A percentile compares a stretch with the other conserved stretches of the same genome.
These are phyloP conservation scores for Aphaenogaster ashmeadi DNA, from an alignment of 1,140 invertebrate genomes.

Conservation along the genomic window DNA sequence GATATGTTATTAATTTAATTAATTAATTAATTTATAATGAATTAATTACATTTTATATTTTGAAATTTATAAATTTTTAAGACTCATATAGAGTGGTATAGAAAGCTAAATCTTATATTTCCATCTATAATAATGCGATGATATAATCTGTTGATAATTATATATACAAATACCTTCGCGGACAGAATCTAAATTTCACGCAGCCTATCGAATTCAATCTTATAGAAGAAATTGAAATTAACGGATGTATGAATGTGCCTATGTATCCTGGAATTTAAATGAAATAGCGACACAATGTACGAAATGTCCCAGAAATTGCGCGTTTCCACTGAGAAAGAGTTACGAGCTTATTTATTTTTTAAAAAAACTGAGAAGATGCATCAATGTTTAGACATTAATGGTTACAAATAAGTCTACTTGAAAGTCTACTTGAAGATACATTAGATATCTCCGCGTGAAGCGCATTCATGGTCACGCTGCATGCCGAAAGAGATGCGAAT, in stretches of 20 bases:
- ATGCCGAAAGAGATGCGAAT: constrained; percentile 21
- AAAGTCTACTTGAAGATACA: constrained; percentile 4
- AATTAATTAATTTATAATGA: too few relatives aligned
- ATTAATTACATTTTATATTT: not conserved
- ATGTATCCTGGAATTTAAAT: constrained; percentile 11
- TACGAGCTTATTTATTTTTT: not conserved
- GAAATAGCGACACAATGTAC: not conserved
- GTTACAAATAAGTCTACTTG: constrained; percentile 19
- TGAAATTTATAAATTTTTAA: not conserved
- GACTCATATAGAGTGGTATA: not conserved
- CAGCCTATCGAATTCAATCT: not conserved
- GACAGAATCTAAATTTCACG: not conserved
- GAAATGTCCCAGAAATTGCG: constrained; percentile 8
- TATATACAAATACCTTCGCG: not conserved
- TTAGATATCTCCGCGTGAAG: not conserved
- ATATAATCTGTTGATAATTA: constrained; percentile 21
- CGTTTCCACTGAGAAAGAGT: not conserved
- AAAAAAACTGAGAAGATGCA: not conserved
- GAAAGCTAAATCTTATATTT: not conserved
- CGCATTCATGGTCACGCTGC: constrained; percentile 2
- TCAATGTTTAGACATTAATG: constrained; percentile 17
- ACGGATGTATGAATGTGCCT: not conserved
- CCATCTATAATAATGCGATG: not conserved
- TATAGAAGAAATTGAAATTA: constrained; percentile 37
- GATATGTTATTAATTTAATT: too few relatives aligned